Percentiles rank a stretch among this genome's conserved stretches.
These are phyloP conservation scores for Diorhabda carinulata DNA, from an alignment of 1,140 invertebrate genomes.

Conservation along the genomic window DNA sequence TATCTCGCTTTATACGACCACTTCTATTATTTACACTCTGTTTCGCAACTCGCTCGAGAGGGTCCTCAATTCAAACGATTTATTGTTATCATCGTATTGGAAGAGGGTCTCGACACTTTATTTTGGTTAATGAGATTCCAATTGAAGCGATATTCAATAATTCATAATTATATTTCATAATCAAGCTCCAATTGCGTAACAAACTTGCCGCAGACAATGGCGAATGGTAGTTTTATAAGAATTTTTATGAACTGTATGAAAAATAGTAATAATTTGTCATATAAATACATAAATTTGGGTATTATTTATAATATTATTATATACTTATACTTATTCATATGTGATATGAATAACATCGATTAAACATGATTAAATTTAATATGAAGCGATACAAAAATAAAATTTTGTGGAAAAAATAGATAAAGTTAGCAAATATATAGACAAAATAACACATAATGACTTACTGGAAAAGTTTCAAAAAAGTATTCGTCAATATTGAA, in stretches of 20 bases:
- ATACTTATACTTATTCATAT: too few species aligned
- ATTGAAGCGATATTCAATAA: background rate
- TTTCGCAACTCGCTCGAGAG: slow-evolving; percentile 20
- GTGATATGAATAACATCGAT: too few species aligned
- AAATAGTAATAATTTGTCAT: background rate
- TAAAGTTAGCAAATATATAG: too few species aligned
- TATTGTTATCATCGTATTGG: slow-evolving; percentile 17
- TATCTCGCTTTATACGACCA: slow-evolving; percentile 31
- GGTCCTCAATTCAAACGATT: slow-evolving; percentile 18
- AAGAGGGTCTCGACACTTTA: slow-evolving; percentile 7
- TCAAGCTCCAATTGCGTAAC: background rate
- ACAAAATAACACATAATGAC: background rate
- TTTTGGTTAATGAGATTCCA: slow-evolving; percentile 18
- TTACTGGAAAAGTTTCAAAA: slow-evolving; percentile 1
- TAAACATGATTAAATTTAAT: too few species aligned
- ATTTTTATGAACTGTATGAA: background rate
- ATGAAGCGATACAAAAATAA: too few species aligned
- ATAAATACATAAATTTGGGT: too few species aligned
- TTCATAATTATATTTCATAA: slow-evolving; percentile 1
- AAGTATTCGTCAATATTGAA: background rate
- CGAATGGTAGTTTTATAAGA: background rate
- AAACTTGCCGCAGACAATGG: background rate
- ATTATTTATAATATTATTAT: too few species aligned
- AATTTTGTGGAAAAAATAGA: too few species aligned
- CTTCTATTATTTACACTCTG: slow-evolving; percentile 21